Evolutionary conservation across 2,113 vertebrate genomes (phyloP), one percentile per base, ranked within the genome.

Genomic region (Gavia stellata): DNA sequence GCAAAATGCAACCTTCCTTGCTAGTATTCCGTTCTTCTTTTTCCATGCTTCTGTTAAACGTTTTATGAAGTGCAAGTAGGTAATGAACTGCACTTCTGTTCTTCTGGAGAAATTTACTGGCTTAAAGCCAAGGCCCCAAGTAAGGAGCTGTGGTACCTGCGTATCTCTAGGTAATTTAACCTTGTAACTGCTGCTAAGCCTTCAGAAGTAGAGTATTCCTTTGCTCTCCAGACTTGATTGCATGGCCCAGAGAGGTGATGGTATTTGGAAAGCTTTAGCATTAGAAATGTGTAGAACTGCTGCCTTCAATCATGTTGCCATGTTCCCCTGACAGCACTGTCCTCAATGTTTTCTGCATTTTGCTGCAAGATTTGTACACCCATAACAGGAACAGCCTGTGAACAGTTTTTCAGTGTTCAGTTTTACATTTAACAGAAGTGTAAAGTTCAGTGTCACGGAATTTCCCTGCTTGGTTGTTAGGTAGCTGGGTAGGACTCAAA

Each of bases 351-450:
- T 73, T 78, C 80, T 68, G 59, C 12, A 10, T 77, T 93, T 52
- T 3, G 8, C 77, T 49, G 52, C 36, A 31, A 28, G 47, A 29
- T 71, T 80, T 5, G 1, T 36, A 28, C 31, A 36, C 12, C 62
- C 18, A 0, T 24, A 70, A 49, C 26, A 75, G 74, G 31, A 93
- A 23, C 33, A 38, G 77, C 29, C 59, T 52, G 29, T 44, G 24
- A 44, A 15, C 49, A 19, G 6, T 38, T 78, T 71, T 88, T 44
- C 55, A 47, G 65, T 17, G 15, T 33, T 88, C 72, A 47, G 72
- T 92, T 96, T 95, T 87, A 72, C 92, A 61, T 93, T 93, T 93
- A 94, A 89, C 80, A 56, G 65, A 84, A 85, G 92, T 52, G 42
- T 93, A 81, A 93, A 95, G 94, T 94, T 95, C 95, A 87, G 61